phyloP scores from a whole-genome alignment of 37 sponge, comb jelly and placozoan genomes.

The Tethya wilhelma region DNA sequence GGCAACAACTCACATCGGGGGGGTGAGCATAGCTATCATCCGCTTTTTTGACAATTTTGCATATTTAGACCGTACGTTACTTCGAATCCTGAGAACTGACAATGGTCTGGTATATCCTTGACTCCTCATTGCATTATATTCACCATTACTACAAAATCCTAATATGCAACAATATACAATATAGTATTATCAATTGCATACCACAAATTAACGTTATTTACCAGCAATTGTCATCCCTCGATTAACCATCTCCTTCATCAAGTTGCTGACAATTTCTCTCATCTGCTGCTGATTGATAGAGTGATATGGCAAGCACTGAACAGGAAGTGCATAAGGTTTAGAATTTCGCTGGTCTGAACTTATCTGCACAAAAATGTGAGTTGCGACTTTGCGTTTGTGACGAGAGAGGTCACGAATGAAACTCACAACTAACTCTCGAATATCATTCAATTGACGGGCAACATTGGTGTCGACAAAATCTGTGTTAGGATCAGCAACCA shows the following conservation, averaged over 20 bases:
- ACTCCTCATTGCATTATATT: constrained; percentile 22
- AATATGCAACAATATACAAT: background rate
- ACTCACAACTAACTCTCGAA: background rate
- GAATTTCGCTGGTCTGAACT: constrained; percentile 9
- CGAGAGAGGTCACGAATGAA: constrained; percentile 9
- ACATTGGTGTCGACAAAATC: background rate
- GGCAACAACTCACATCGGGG: background rate
- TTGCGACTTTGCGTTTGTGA: background rate
- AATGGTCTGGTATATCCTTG: constrained; percentile 9
- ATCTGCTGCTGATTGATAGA: background rate
- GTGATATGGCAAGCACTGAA: constrained; percentile 28
- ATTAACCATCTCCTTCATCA: constrained; percentile 4
- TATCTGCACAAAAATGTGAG: constrained; percentile 37
- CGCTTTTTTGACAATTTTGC: background rate
- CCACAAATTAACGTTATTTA: too few relatives aligned
- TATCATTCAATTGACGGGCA: background rate
- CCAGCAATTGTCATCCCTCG: constrained; percentile 16
- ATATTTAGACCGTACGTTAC: background rate
- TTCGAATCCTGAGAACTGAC: constrained; percentile 11
- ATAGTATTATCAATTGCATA: too few relatives aligned
- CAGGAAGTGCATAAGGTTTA: constrained; percentile 51
- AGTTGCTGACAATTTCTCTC: background rate
- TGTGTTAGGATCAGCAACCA: background rate
- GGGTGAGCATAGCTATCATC: background rate
- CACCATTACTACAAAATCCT: constrained; percentile 27